These are phyloP conservation scores for Ricordea florida DNA, from an alignment of 92 coral and sea anemone genomes.

Conservation along the genomic window DNA sequence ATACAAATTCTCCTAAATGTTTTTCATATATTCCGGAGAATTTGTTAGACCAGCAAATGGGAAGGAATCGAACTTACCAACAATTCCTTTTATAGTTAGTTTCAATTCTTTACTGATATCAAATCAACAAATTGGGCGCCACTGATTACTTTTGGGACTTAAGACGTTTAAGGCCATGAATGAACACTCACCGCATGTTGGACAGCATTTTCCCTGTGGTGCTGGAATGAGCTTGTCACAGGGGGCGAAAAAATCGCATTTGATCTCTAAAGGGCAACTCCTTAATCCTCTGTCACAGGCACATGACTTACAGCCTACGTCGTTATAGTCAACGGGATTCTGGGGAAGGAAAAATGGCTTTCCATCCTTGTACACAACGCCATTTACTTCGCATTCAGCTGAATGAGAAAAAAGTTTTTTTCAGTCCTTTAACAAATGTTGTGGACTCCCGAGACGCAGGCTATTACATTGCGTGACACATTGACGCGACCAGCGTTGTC, in stretches of 20 bases:
- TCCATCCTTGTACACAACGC: background rate
- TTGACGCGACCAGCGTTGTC: too few species aligned
- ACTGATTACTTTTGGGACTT: too few species aligned
- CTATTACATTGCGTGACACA: too few species aligned
- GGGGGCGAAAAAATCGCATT: background rate
- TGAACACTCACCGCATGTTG: slow-evolving; percentile 30
- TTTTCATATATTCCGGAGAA: too few species aligned
- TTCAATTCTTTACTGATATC: too few species aligned
- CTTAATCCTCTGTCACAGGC: background rate
- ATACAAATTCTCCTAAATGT: too few species aligned
- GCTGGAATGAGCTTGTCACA: slow-evolving; percentile 23
- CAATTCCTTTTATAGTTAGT: too few species aligned
- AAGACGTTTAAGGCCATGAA: too few species aligned
- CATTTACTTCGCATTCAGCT: slow-evolving; percentile 19
- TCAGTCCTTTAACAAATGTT: background rate
- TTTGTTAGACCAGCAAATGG: too few species aligned
- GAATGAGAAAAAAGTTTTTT: background rate
- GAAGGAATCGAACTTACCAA: too few species aligned
- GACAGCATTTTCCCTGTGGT: slow-evolving; percentile 16
- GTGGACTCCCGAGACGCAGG: background rate
- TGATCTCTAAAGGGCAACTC: background rate
- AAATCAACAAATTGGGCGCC: too few species aligned
- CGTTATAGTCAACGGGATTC: background rate
- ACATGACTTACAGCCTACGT: slow-evolving; percentile 5
- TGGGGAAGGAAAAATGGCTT: slow-evolving; percentile 1